Evolutionary conservation across 2,888 invertebrate species (phyloP).

Genomic region (Sabatieria punctata): DNA sequence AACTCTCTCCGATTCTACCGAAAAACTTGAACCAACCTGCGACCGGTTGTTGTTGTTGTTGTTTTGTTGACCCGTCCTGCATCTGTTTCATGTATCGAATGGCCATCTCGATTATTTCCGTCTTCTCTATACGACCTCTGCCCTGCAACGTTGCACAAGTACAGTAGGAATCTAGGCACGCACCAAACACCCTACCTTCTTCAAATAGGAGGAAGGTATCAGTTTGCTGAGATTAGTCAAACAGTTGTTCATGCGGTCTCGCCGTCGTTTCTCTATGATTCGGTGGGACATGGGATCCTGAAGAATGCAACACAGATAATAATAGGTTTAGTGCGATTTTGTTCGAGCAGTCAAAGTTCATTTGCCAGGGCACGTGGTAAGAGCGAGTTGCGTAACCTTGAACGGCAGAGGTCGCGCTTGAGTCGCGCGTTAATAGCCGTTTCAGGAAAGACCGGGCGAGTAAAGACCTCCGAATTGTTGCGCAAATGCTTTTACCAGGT

Average conservation of each 20-base stretch:
- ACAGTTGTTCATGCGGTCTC: slow-evolving; percentile 94
- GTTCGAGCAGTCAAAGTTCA: not conserved
- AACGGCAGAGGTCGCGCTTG: too few relatives aligned
- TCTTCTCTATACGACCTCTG: slow-evolving; percentile 84
- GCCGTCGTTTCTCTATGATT: slow-evolving; percentile 80
- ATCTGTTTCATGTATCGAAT: slow-evolving; percentile 79
- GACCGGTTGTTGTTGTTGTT: not conserved
- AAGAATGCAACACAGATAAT: slow-evolving; percentile 33
- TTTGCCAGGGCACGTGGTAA: not conserved
- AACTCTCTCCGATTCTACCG: too few relatives aligned
- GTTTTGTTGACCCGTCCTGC: slow-evolving; percentile 37
- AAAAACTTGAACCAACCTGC: too few relatives aligned
- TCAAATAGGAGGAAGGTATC: slow-evolving; percentile 76
- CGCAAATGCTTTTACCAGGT: too few relatives aligned
- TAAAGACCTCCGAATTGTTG: too few relatives aligned
- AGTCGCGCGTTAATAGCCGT: too few relatives aligned
- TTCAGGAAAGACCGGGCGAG: too few relatives aligned
- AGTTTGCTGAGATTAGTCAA: slow-evolving; percentile 77
- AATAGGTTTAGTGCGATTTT: not conserved
- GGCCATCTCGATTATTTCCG: slow-evolving; percentile 95
- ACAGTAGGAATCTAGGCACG: not conserved
- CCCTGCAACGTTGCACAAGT: slow-evolving; percentile 42
- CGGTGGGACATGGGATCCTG: slow-evolving; percentile 95
- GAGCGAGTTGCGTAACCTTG: not conserved
- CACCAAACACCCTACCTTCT: slow-evolving; percentile 47